Evolutionary conservation across 1,140 invertebrate species (phyloP).

Genomic region (Sitophilus oryzae): DNA sequence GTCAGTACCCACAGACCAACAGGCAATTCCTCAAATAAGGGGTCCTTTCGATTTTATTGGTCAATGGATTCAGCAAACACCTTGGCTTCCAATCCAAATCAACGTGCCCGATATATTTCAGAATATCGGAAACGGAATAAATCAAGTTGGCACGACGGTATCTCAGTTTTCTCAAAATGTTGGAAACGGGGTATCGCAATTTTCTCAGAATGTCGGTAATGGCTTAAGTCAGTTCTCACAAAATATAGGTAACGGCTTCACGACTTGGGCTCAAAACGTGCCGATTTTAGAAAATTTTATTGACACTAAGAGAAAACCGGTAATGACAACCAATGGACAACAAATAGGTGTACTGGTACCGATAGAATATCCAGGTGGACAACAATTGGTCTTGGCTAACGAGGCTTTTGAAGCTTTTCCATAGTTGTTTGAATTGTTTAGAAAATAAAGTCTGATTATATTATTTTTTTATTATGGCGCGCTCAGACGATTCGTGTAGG

Average conservation of each 20-base stretch:
- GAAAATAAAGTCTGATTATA: no score
- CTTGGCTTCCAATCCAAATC: slow-evolving; percentile 38
- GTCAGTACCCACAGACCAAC: background rate
- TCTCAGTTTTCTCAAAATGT: slow-evolving; percentile 21
- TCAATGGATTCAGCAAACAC: slow-evolving; percentile 33
- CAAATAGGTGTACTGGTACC: slow-evolving; percentile 9
- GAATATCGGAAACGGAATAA: slow-evolving; percentile 23
- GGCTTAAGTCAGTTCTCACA: slow-evolving; percentile 22
- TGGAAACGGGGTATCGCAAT: slow-evolving; percentile 22
- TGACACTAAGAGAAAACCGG: background rate
- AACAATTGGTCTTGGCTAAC: slow-evolving; percentile 13
- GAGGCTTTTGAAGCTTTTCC: slow-evolving; percentile 22
- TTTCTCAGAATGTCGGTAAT: slow-evolving; percentile 22
- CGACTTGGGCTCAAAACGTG: slow-evolving; percentile 22
- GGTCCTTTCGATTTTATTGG: slow-evolving; percentile 25
- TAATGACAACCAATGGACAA: background rate
- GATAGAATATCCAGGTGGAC: slow-evolving; percentile 14
- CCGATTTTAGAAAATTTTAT: slow-evolving; percentile 20
- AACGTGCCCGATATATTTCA: slow-evolving; percentile 36
- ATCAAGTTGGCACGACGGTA: slow-evolving; percentile 17
- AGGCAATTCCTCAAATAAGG: background rate
- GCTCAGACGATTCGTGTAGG: no score
- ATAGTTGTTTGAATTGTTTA: slow-evolving; percentile 9
- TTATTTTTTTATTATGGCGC: no score
- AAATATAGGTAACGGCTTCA: slow-evolving; percentile 23